Percentiles rank a stretch among this genome's conserved stretches.
Conservation (phyloP, 1,140 invertebrate genomes). For the Drosophila subobscura region DNA sequence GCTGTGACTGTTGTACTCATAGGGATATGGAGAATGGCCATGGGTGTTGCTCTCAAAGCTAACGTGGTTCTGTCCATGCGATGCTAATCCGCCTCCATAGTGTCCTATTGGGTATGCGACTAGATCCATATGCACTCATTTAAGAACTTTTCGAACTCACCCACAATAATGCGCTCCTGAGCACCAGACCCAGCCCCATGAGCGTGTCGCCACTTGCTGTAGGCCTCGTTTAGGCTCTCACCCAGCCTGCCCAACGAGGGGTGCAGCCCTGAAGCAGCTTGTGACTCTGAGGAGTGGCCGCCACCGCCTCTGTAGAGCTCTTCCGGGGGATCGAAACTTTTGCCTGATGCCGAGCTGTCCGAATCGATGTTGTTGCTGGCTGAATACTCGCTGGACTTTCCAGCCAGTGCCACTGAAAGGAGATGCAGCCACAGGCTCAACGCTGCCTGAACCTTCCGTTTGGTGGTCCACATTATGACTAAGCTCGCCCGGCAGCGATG, state of each 20-base stretch:
- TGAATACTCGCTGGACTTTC: conserved; percentile 34
- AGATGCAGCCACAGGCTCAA: conserved; percentile 31
- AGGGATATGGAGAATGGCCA: conserved; percentile 58
- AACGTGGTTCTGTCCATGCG: conserved; percentile 41
- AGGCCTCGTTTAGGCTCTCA: conserved; percentile 59
- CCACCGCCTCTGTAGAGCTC: conserved; percentile 66
- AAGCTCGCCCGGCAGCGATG: conserved; percentile 39
- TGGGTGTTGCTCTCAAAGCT: conserved; percentile 37
- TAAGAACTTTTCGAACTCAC: conserved; percentile 34
- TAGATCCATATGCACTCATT: background rate
- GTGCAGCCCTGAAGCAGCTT: background rate
- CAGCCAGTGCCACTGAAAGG: conserved; percentile 6
- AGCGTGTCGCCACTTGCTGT: conserved; percentile 71
- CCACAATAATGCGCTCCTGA: conserved; percentile 73
- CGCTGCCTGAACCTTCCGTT: conserved; percentile 42
- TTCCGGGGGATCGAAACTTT: conserved; percentile 67
- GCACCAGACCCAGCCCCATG: conserved; percentile 11
- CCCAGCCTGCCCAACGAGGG: conserved; percentile 52
- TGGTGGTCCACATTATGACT: conserved; percentile 61
- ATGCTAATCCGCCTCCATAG: conserved; percentile 30
- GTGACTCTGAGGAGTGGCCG: background rate
- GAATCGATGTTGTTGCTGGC: conserved; percentile 43
- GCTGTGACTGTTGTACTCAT: conserved; percentile 54
- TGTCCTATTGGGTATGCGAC: conserved; percentile 33
- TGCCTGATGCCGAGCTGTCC: conserved; percentile 44